Evolutionary conservation across 2,888 invertebrate genomes (phyloP).

Genomic region (Drosophila nr. fundita): DNA sequence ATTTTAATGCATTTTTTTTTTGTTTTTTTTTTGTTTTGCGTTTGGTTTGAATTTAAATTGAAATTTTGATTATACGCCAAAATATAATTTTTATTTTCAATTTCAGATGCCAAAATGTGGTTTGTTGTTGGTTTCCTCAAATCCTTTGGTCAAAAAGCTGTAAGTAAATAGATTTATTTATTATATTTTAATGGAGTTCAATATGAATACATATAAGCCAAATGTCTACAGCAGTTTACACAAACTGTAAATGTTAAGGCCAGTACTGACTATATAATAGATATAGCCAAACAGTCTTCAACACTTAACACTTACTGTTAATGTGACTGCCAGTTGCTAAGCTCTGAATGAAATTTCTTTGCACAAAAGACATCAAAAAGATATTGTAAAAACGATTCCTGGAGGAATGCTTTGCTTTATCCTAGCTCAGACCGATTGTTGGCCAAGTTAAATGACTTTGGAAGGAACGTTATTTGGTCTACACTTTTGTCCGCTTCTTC

Average conservation of each 20-base stretch:
- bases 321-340: background rate
- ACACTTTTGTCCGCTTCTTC: slow-evolving; percentile 7
- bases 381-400: slow-evolving; percentile 7
- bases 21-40: slow-evolving; percentile 38
- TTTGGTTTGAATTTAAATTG: slow-evolving; percentile 61
- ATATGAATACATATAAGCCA: background rate
- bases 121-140: slow-evolving; percentile 57
- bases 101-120: slow-evolving; percentile 40
- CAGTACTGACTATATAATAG: background rate
- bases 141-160: slow-evolving; percentile 71
- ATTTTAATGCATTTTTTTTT: slow-evolving; percentile 42
- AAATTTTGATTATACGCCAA: slow-evolving; percentile 68
- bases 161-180: slow-evolving; percentile 21
- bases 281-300: background rate
- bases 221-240: background rate
- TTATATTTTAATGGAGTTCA: background rate
- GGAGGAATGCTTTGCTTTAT: slow-evolving; percentile 9
- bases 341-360: background rate
- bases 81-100: slow-evolving; percentile 37
- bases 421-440: slow-evolving; percentile 8
- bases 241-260: background rate
- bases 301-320: background rate
- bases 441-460: slow-evolving; percentile 31
- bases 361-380: slow-evolving; percentile 7
- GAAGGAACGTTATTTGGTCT: slow-evolving; percentile 39